phyloP scores from a whole-genome alignment of 2,113 vertebrate genomes.

The Xiphias gladius region DNA sequence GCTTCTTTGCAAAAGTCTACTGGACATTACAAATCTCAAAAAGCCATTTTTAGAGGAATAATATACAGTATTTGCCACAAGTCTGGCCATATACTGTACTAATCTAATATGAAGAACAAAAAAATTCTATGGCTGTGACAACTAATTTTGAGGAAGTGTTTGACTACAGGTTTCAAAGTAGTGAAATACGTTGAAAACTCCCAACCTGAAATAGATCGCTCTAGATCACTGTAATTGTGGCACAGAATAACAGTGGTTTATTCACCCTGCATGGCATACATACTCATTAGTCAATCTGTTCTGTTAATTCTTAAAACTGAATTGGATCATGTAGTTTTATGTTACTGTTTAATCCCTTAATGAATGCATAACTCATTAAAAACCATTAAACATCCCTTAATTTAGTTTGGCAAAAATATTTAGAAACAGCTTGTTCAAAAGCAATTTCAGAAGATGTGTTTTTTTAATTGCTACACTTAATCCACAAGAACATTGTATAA shows the following conservation, averaged over 20 bases:
- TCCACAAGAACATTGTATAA: conserved; percentile 1
- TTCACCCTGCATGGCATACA: background rate
- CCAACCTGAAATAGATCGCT: background rate
- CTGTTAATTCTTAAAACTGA: background rate
- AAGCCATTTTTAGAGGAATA: background rate
- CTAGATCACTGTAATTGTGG: background rate
- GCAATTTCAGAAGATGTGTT: conserved; percentile 8
- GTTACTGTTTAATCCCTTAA: background rate
- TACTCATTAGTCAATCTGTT: background rate
- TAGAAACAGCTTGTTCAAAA: background rate
- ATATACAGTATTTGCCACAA: background rate
- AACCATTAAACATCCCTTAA: conserved; percentile 2
- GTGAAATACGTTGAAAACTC: background rate
- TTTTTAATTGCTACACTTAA: conserved; percentile 28
- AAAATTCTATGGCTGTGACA: too few species aligned
- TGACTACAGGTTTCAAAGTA: background rate
- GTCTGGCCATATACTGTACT: background rate
- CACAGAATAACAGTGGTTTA: conserved; percentile 2
- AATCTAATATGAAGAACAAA: too few species aligned
- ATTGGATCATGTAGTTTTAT: background rate
- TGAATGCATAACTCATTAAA: conserved; percentile 7
- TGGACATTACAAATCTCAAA: background rate
- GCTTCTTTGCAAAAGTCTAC: background rate
- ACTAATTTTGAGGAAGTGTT: background rate
- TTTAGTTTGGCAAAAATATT: conserved; percentile 5